Base-by-base conservation (phyloP, 2,888 invertebrate genomes). In the Megamerina dolium region DNA sequence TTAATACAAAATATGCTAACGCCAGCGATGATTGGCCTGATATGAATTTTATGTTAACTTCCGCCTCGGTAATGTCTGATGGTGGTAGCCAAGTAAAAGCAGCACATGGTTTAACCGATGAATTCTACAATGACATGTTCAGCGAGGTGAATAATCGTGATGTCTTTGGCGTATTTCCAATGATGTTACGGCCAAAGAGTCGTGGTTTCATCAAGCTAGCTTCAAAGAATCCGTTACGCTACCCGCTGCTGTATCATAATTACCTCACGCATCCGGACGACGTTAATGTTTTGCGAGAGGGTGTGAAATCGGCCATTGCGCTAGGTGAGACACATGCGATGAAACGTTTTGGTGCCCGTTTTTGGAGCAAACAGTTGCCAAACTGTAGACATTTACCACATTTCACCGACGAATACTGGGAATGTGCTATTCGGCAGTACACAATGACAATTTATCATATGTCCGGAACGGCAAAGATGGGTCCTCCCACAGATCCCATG, bases 221-320 rank as follows among this genome's bases (percentile, higher is more conserved):
- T 34, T 79, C 81, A 0, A 79, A 75, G 37, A 80, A 87, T 68
- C 84, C 87, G 0, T 65, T 80, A 61, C 82, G 87, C 6, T 87
- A 91, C 66, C 96, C 96, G 0, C 73, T 89, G 4, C 78, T 96
- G 64, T 84, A 90, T 57, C 92, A 93, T 60, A 95, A 95, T 67
- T 96, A 96, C 64, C 74, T 96, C 48, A 85, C 89, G 1, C 84
- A 91, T 66, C 86, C 85, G 0, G 82, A 86, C 47, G 95, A 95
- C 57, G 83, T 91, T 0, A 78, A 82, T 20, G 87, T 87, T 0
- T 68, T 92, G 39, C 75, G 90, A 17, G 91, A 91, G 70, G 91
- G 91, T 12, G 85, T 89, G 1, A 92, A 92, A 65, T 84, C 88
- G 0, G 86, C 87, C 0, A 65, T 92, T 2, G 87, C 89, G 0